Conservation (phyloP, 2,888 invertebrate species). For the Plusia festucae region DNA sequence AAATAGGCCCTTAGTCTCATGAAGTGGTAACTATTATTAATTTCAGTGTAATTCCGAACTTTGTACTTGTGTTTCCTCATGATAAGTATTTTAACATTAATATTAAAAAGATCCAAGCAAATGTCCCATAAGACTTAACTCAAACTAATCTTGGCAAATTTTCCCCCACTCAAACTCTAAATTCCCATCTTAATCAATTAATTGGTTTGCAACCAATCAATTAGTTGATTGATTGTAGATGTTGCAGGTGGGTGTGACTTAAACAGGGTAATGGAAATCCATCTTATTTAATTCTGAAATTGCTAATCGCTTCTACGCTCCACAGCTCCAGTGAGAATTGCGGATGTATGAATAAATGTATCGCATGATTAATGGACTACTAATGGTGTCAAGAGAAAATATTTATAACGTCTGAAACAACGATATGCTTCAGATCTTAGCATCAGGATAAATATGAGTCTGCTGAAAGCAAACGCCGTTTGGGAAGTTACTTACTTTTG, state of each 20-base stretch:
- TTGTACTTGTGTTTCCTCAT: too few species aligned
- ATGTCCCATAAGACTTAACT: neutral
- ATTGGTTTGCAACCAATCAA: constrained; percentile 42
- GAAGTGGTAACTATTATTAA: too few species aligned
- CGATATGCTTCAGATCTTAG: too few species aligned
- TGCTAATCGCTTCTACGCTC: constrained; percentile 4
- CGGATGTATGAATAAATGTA: neutral
- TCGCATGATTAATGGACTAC: too few species aligned
- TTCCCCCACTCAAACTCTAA: neutral
- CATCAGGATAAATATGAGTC: too few species aligned
- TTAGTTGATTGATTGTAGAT: constrained; percentile 45
- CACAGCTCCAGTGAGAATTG: neutral
- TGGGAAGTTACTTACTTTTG: too few species aligned
- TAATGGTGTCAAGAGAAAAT: too few species aligned
- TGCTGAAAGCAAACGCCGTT: too few species aligned
- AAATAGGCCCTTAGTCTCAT: too few species aligned
- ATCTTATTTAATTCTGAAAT: constrained; percentile 24
- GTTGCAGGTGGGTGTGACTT: constrained; percentile 41
- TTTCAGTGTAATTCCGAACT: too few species aligned
- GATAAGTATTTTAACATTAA: too few species aligned
- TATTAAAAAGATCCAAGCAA: neutral
- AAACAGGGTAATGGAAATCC: constrained; percentile 13
- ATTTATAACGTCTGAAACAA: too few species aligned
- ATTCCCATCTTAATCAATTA: constrained; percentile 43
- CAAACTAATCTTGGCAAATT: constrained; percentile 3